phyloP scores from a whole-genome alignment of 1,140 invertebrate genomes.

The Teleopsis dalmanni region DNA sequence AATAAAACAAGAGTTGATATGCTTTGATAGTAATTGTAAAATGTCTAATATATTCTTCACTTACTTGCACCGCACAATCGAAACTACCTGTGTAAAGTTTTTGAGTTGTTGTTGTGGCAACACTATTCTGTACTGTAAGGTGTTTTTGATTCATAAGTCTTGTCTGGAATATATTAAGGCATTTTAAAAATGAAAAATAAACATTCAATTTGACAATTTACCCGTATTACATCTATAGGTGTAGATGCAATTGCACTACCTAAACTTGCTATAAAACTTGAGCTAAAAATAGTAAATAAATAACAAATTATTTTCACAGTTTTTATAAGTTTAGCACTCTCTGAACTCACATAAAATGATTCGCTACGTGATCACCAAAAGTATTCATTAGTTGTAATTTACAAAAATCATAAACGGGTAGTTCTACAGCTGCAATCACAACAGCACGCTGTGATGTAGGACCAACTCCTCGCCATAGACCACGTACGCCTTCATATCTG shows the following conservation, averaged over 20 bases:
- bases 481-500: constrained; percentile 67
- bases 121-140: constrained; percentile 49
- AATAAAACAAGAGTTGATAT: constrained; percentile 2
- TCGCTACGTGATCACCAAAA: constrained; percentile 71
- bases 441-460: constrained; percentile 88
- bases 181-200: constrained; percentile 2
- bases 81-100: constrained; percentile 76
- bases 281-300: constrained; percentile 50
- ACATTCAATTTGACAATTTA: constrained; percentile 34
- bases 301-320: neutral
- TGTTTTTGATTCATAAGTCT: constrained; percentile 84
- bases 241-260: constrained; percentile 89
- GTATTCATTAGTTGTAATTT: constrained; percentile 68
- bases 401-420: constrained; percentile 88
- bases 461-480: constrained; percentile 84
- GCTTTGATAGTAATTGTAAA: neutral
- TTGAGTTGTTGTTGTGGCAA: constrained; percentile 37
- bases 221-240: constrained; percentile 90
- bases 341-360: constrained; percentile 76
- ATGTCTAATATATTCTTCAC: constrained; percentile 7
- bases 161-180: constrained; percentile 54
- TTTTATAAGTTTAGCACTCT: neutral
- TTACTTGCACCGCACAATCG: constrained; percentile 82
- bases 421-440: constrained; percentile 84
- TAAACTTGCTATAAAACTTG: constrained; percentile 85